Conservation (phyloP, 2,888 invertebrate species). For the Protonemura montana region DNA sequence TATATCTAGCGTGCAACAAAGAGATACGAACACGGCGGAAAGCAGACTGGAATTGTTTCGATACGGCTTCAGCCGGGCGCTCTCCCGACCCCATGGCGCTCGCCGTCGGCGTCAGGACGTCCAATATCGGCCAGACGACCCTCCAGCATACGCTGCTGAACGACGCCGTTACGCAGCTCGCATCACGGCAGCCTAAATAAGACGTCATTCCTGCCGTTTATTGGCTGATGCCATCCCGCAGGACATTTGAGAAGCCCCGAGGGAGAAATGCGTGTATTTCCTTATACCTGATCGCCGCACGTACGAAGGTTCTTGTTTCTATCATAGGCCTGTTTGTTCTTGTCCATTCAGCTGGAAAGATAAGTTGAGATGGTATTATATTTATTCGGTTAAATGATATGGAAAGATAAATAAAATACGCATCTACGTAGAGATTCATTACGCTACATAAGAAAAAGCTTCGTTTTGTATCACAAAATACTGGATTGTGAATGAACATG, state of each 20-base stretch:
- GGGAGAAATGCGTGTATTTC: not conserved
- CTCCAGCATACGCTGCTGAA: not conserved
- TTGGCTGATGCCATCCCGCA: not conserved
- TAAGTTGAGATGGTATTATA: not conserved
- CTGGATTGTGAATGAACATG: no score
- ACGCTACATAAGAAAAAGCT: no score
- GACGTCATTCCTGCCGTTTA: not conserved
- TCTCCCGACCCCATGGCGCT: no score
- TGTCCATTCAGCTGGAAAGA: not conserved
- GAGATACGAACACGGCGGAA: not conserved
- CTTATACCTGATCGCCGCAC: not conserved
- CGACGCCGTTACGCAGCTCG: not conserved
- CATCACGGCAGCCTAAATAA: not conserved
- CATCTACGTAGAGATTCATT: no score
- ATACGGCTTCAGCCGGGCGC: not conserved
- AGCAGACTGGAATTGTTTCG: not conserved
- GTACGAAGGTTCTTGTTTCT: not conserved
- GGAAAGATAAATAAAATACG: not conserved
- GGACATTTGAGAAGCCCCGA: not conserved
- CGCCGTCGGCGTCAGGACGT: no score
- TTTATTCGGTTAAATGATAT: not conserved
- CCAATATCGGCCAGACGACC: not conserved
- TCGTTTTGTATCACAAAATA: no score
- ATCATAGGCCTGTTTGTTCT: not conserved
- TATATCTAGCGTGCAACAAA: not conserved